Base-by-base conservation (phyloP, 30 jellyfish, hydroid and myxozoan genomes). In the Nemopilema nomurai region DNA sequence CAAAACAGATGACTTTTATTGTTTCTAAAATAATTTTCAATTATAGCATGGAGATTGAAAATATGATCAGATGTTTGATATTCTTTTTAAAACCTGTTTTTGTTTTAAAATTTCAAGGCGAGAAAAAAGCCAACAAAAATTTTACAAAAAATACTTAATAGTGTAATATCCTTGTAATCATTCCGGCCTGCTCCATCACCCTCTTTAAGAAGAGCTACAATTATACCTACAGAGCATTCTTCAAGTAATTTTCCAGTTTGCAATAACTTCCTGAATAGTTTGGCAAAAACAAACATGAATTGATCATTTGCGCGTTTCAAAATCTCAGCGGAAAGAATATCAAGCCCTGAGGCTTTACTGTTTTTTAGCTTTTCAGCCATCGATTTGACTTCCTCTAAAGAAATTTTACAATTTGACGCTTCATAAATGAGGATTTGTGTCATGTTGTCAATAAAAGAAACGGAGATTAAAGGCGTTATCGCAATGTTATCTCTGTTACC, bases 11-110 rank as follows among this genome's bases (percentile, higher is more conserved):
- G 83, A 17, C 83, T 69, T 73, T 29, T 73, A 0, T 30, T 73
- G 28, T 73, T 73, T 73, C 53, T 49, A 50, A 73, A 27, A 33
- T 30, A 73, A 73, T 73, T 73, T n/a, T 73, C 83, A 73, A 73
- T 73, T 8, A 73, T 73, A 73, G 83, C 72, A 1, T 69, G 26
- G 19, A 73, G n/a, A n/a, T n/a, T n/a, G n/a, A n/a, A n/a, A n/a
- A n/a, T n/a, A n/a, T n/a, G n/a, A 26, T 30, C 83, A 30, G 83
- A 73, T 28, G 83, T 73, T n/a, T 73, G 83, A 49, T 73, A 73
- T 23, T 69, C 83, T 73, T 73, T 73, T 73, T 69, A 28, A 73
- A 73, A 73, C 41, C 53, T 73, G 71, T 16, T 73, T 73, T 73
- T 73, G 65, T 73, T 73, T 69, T 28, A 73, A 69, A 3, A 73